phyloP scores from a whole-genome alignment of 2,797 vertebrate species.

The Lates japonicus region DNA sequence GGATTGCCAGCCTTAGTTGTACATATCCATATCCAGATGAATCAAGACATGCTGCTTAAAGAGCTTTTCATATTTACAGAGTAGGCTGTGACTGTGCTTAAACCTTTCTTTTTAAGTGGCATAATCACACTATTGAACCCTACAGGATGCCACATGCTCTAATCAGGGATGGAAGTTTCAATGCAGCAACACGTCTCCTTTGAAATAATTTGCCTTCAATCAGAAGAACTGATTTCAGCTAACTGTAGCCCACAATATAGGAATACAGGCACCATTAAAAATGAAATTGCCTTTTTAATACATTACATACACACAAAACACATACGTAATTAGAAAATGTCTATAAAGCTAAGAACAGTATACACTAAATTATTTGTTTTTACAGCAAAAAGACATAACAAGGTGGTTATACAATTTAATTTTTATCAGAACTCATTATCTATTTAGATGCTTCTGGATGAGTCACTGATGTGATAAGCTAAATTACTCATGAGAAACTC shows the following conservation, averaged over 20 bases:
- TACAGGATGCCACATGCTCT: neutral
- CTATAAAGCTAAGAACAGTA: neutral
- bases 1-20: neutral
- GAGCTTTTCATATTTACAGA: slow-evolving; percentile 10
- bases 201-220: neutral
- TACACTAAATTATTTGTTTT: neutral
- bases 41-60: slow-evolving; percentile 4
- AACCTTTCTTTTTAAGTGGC: neutral
- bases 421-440: neutral
- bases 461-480: neutral
- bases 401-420: neutral
- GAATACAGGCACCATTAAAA: neutral
- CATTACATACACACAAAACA: neutral
- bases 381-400: neutral
- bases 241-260: neutral
- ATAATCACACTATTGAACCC: neutral
- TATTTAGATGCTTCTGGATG: neutral
- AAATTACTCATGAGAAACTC: neutral
- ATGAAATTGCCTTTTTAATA: neutral
- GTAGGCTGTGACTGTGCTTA: neutral
- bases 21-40: neutral
- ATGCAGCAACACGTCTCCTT: neutral
- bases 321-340: neutral
- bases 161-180: slow-evolving; percentile 2
- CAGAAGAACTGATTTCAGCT: neutral